phyloP scores from a whole-genome alignment of 2,888 invertebrate species.

The Elmis aenea region DNA sequence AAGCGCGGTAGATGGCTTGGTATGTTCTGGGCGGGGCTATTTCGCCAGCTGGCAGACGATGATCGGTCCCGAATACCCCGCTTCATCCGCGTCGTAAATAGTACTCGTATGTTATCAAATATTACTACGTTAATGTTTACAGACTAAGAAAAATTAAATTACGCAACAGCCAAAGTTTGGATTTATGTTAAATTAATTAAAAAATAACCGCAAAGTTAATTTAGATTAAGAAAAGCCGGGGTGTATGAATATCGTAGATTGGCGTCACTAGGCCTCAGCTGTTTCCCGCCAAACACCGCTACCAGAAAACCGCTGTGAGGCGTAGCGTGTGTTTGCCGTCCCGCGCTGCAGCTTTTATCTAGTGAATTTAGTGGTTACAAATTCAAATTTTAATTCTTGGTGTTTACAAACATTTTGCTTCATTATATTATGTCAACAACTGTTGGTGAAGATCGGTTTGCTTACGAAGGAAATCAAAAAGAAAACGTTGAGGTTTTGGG shows the following conservation, averaged over 20 bases:
- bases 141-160: constrained; percentile 1
- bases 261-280: constrained; percentile 57
- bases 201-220: neutral
- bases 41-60: constrained; percentile 57
- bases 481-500: constrained; percentile 51
- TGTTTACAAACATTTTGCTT: constrained; percentile 11
- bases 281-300: constrained; percentile 66
- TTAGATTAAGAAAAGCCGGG: constrained; percentile 17
- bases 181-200: neutral
- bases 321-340: constrained; percentile 50
- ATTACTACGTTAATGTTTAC: neutral
- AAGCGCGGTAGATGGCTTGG: constrained; percentile 38
- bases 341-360: constrained; percentile 42
- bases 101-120: constrained; percentile 33
- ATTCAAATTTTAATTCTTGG: constrained; percentile 4
- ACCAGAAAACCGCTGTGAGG: constrained; percentile 58
- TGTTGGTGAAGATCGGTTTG: constrained; percentile 49
- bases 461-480: constrained; percentile 52
- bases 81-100: constrained; percentile 46
- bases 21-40: constrained; percentile 50
- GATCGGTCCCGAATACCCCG: constrained; percentile 45
- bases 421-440: constrained; percentile 56
- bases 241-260: constrained; percentile 45
- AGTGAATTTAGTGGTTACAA: constrained; percentile 32
- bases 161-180: neutral